These are phyloP conservation scores for Tonatia bakeri DNA, from an alignment of 2,113 vertebrate species.

Conservation along the genomic window DNA sequence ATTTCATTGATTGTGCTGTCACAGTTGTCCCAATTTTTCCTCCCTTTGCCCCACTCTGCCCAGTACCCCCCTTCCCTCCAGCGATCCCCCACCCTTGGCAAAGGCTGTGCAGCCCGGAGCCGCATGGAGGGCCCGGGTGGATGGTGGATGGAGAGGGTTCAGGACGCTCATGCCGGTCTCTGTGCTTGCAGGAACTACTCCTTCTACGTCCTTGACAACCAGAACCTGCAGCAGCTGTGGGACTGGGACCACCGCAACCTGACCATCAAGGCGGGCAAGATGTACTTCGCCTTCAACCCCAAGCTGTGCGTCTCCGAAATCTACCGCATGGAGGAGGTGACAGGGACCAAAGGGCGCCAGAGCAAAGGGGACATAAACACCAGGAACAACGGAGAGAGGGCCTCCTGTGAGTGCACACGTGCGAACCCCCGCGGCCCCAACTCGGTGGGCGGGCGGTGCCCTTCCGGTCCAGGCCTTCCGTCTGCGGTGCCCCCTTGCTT, in stretches of 20 bases:
- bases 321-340: constrained; percentile 94
- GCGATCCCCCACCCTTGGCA: not conserved
- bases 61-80: too few relatives aligned
- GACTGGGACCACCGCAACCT: constrained; percentile 97
- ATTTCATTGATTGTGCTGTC: too few relatives aligned
- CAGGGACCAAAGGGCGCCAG: constrained; percentile 85
- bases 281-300: constrained; percentile 95
- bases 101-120: not conserved
- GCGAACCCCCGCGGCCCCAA: too few relatives aligned
- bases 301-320: constrained; percentile 96
- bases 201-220: constrained; percentile 95
- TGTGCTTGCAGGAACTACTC: constrained; percentile 87
- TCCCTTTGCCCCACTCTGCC: too few relatives aligned
- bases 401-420: constrained; percentile 90
- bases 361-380: constrained; percentile 90
- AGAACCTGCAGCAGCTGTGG: constrained; percentile 95
- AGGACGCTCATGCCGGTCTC: not conserved
- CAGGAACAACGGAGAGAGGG: constrained; percentile 94
- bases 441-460: not conserved
- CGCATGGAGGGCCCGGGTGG: rapidly evolving
- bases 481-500: rapidly evolving
- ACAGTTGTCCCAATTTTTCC: too few relatives aligned
- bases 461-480: rapidly evolving
- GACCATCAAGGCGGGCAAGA: constrained; percentile 92
- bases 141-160: rapidly evolving